Percentiles rank a stretch among this genome's conserved stretches.
These are phyloP conservation scores for Tympanuchus pallidicinctus DNA, from an alignment of 2,113 vertebrate genomes.

Conservation along the genomic window DNA sequence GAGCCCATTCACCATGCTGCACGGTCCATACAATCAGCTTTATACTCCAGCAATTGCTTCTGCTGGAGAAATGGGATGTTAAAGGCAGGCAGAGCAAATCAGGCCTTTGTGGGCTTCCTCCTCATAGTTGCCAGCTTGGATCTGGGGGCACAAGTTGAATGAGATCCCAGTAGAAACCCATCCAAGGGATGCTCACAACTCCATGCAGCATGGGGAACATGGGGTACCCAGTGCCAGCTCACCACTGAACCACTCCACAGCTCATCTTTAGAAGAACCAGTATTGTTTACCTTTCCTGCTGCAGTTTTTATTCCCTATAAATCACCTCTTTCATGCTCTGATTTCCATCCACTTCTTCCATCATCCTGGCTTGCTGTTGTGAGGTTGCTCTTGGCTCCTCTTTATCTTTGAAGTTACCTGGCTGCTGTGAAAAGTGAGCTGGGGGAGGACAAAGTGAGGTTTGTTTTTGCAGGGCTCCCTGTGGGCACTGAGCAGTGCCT, in stretches of 20 bases:
- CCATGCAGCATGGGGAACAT: accelerated
- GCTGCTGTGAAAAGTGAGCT: slow-evolving; percentile 9
- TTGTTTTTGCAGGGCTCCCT: slow-evolving; percentile 8
- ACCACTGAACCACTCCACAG: background rate
- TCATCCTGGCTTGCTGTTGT: background rate
- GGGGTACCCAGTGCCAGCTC: background rate
- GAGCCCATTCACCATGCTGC: background rate
- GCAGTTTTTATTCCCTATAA: background rate
- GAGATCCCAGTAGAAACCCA: background rate
- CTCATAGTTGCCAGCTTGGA: background rate
- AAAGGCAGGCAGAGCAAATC: background rate
- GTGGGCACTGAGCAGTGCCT: background rate
- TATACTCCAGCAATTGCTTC: background rate
- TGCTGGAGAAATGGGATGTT: background rate
- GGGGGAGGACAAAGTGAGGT: background rate
- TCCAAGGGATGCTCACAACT: background rate
- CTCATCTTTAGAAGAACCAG: background rate
- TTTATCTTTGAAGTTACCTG: background rate
- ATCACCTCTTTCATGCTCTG: background rate
- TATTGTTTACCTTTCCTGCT: background rate
- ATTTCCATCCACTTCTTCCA: background rate
- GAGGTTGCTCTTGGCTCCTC: background rate
- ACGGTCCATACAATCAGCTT: background rate
- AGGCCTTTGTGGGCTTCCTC: background rate
- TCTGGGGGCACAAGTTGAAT: background rate